Percentiles rank a stretch among this genome's conserved stretches.
These are phyloP conservation scores for Lamellibrachia columna DNA, from an alignment of 2,888 invertebrate genomes.

Conservation along the genomic window DNA sequence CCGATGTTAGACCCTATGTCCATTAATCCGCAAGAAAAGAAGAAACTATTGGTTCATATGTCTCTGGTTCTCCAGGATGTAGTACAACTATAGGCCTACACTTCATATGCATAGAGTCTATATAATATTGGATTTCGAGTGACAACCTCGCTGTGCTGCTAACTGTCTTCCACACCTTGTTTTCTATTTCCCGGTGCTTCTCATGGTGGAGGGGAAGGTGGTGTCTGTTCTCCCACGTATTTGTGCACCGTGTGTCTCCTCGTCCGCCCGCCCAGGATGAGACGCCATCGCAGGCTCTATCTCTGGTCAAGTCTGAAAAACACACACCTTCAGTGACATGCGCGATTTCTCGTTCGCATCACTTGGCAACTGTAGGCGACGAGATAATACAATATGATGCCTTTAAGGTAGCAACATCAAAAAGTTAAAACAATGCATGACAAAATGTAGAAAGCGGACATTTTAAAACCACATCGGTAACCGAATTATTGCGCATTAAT, in stretches of 20 bases:
- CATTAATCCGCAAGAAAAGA: background rate
- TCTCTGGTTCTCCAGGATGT: background rate
- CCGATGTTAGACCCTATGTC: background rate
- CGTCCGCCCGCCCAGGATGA: background rate
- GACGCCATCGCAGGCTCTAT: background rate
- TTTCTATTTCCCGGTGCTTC: slow-evolving; percentile 11
- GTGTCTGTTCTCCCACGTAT: background rate
- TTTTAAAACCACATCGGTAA: too few relatives aligned
- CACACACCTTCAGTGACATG: background rate
- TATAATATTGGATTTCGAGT: background rate
- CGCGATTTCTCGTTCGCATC: background rate
- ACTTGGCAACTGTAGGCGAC: background rate
- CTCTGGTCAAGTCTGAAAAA: background rate
- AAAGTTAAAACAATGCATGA: too few relatives aligned
- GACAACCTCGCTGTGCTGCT: background rate
- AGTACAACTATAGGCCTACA: too few relatives aligned
- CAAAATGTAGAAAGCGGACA: too few relatives aligned
- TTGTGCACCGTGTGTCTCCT: background rate
- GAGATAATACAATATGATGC: too few relatives aligned
- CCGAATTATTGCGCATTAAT: too few relatives aligned
- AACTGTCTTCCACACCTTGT: background rate
- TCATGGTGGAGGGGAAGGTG: background rate
- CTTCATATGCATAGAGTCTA: background rate
- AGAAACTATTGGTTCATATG: background rate
- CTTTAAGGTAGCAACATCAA: too few relatives aligned